Conservation (phyloP, 2,113 vertebrate genomes). For the Caranx ignobilis region DNA sequence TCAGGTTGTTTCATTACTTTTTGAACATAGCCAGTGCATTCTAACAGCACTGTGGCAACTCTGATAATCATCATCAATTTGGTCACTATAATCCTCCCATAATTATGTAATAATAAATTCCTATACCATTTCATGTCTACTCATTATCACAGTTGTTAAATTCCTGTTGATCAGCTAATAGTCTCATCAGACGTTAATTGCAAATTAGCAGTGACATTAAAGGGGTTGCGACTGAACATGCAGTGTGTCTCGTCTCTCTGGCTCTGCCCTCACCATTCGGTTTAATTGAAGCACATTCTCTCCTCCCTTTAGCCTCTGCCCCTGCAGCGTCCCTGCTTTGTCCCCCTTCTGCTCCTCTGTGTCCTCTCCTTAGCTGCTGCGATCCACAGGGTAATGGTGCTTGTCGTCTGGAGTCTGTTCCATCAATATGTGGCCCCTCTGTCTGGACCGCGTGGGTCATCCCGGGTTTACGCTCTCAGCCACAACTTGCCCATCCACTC, state of each 20-base stretch:
- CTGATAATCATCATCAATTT: too few relatives aligned
- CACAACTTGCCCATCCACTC: slow-evolving; percentile 18
- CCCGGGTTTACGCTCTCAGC: slow-evolving; percentile 33
- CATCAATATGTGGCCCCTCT: slow-evolving; percentile 55
- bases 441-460: slow-evolving; percentile 56
- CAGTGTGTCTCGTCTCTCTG: background rate
- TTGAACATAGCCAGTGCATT: too few relatives aligned
- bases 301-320: slow-evolving; percentile 8
- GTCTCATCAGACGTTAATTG: slow-evolving; percentile 1
- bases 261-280: background rate
- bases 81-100: too few relatives aligned
- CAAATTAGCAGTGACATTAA: background rate
- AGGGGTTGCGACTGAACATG: background rate
- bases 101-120: too few relatives aligned
- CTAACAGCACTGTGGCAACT: too few relatives aligned
- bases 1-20: too few relatives aligned
- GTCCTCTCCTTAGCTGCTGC: slow-evolving; percentile 57
- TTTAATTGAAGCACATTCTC: background rate
- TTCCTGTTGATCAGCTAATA: background rate
- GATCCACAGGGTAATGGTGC: slow-evolving; percentile 68
- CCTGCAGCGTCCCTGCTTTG: slow-evolving; percentile 2
- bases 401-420: slow-evolving; percentile 67
- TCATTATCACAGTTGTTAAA: slow-evolving; percentile 5
- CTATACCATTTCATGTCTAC: background rate
- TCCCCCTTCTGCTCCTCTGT: slow-evolving; percentile 34